Evolutionary conservation across 1,140 invertebrate genomes (phyloP).

Genomic region (Macrotrachela quadricornifera): DNA sequence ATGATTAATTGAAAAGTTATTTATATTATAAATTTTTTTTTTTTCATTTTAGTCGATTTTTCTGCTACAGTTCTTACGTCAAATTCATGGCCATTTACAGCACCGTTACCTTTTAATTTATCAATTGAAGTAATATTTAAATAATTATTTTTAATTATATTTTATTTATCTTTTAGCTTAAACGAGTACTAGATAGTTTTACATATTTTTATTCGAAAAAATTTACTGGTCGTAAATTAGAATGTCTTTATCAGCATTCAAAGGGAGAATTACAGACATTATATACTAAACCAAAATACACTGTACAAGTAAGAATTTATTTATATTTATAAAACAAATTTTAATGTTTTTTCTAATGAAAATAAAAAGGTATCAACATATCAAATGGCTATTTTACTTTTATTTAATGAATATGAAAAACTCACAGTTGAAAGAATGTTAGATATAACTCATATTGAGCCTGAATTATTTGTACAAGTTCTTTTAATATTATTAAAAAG

Average conservation of each 20-base stretch:
- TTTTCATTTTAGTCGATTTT: conserved; percentile 7
- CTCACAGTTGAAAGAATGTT: conserved; percentile 67
- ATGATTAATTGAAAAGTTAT: background rate
- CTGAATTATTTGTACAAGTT: conserved; percentile 47
- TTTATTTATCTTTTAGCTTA: conserved; percentile 22
- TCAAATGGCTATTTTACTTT: conserved; percentile 91
- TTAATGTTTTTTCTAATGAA: background rate
- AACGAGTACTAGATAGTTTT: conserved; percentile 45
- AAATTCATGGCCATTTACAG: conserved; percentile 92
- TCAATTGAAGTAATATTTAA: conserved; percentile 48
- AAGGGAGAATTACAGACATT: conserved; percentile 90
- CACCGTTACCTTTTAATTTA: conserved; percentile 66
- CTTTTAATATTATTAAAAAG: conserved; percentile 54
- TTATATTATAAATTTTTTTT: background rate
- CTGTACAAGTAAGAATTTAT: conserved; percentile 29
- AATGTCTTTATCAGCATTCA: conserved; percentile 92
- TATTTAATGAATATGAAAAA: conserved; percentile 64
- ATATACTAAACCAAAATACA: conserved; percentile 52
- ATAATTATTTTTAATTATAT: conserved; percentile 17
- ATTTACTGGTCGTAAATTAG: conserved; percentile 84
- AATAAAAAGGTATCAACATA: conserved; percentile 59
- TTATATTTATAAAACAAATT: background rate
- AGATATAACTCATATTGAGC: conserved; percentile 67
- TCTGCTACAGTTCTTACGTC: conserved; percentile 53
- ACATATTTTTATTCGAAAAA: conserved; percentile 80